Base-by-base conservation (phyloP, 2,113 vertebrate species). In the Gobiocypris rarus region DNA sequence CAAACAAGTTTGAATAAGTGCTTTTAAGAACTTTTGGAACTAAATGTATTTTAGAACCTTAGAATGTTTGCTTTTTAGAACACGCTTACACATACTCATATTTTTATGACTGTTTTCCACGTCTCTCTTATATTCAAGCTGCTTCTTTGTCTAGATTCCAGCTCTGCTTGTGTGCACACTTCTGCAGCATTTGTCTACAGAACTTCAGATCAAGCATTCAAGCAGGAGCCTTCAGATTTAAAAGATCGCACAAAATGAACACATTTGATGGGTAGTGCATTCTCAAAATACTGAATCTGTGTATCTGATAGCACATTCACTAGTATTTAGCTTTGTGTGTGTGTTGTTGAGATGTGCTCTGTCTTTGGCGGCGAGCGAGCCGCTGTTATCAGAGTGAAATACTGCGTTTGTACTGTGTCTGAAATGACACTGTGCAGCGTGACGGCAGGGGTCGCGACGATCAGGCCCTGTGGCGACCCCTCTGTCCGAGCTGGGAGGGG, bases 381-480 rank as follows among this genome's bases (percentile, higher is more conserved):
- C 28, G 73, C 83, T 78, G 34, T 50, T 74, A 79, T 69, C 48
- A 45, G 19, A 28, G 59, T 65, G 58, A 69, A 56, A 26, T 19
- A 50, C 45, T 69, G 74, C 58, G 26, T 48, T 65, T 69, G 73
- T 67, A 5, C 24, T 58, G 65, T 31, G 52, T 71, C 75, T 71
- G 65, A 71, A n/a, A 69, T 79, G 65, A 84, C 65, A 50, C 38
- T 48, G 43, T 79, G 67, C 41, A 34, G 54, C 22, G 22, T 71
- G 79, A 81, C 63, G n/a, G 8, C 70, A 75, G 59, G 31, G 50
- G 56, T 61, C n/a, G 7, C 5, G 3, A 7, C n/a, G 56, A 58
- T 41, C 54, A 61, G 76, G 76, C 76, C 38, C n/a, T 34, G 28
- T 73, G 83, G 31, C 73, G 79, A 84, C 59, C 84, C 54, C 70